A percentile compares a stretch with the other conserved stretches of the same genome.
These are phyloP conservation scores for Lissonota sp. DNA, from an alignment of 2,888 invertebrate genomes.

Conservation along the genomic window DNA sequence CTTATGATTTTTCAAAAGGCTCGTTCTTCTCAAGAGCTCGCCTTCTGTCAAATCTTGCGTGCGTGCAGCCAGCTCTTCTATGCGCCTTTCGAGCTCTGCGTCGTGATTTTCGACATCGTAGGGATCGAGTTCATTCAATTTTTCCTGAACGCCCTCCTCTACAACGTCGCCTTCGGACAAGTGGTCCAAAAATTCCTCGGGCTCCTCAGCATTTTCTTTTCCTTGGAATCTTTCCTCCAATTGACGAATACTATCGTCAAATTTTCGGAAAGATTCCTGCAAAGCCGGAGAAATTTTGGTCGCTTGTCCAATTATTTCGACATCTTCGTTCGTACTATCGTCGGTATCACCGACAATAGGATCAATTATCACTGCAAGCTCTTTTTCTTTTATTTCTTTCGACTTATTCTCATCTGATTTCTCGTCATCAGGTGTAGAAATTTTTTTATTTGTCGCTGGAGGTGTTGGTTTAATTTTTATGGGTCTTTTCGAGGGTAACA, in stretches of 20 bases:
- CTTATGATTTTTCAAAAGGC: not conserved
- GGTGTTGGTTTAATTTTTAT: not conserved
- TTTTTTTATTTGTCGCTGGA: not conserved
- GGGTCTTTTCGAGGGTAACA: not conserved
- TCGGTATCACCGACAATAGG: not conserved
- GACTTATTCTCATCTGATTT: slow-evolving; percentile 12
- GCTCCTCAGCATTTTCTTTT: not conserved
- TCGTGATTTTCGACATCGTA: slow-evolving; percentile 1
- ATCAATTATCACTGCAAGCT: not conserved
- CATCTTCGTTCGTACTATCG: not conserved
- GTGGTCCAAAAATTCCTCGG: not conserved
- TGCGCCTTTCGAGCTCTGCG: not conserved
- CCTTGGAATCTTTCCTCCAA: not conserved
- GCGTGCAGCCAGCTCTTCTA: no score
- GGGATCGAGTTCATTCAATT: slow-evolving; percentile 9
- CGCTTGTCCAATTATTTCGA: not conserved
- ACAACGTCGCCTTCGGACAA: slow-evolving; percentile 1
- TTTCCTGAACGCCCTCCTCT: not conserved
- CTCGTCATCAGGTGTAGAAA: not conserved
- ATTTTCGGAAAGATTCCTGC: no score
- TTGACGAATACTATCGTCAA: not conserved
- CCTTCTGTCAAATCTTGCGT: no score
- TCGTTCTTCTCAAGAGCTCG: no score
- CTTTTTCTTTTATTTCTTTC: not conserved
- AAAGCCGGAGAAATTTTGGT: not conserved